These are phyloP conservation scores for Drosophila austrosaltans DNA, from an alignment of 2,888 invertebrate species.

Conservation along the genomic window DNA sequence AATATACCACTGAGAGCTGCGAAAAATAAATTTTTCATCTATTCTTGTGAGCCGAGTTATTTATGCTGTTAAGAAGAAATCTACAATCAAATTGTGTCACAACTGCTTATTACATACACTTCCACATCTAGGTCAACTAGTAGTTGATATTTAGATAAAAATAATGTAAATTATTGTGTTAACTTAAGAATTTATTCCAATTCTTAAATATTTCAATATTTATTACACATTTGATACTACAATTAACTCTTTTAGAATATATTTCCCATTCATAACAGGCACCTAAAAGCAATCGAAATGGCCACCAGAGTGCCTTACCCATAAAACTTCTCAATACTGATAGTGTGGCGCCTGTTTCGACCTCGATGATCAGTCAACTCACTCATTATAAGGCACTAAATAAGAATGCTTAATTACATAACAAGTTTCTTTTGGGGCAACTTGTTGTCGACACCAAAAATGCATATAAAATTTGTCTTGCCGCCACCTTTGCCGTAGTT, in stretches of 20 bases:
- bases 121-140: too few species aligned
- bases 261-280: neutral
- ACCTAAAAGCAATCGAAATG: neutral
- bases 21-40: too few species aligned
- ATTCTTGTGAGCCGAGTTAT: too few species aligned
- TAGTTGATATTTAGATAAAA: too few species aligned
- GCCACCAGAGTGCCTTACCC: neutral
- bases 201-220: neutral
- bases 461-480: conserved; percentile 23
- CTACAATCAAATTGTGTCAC: too few species aligned
- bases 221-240: neutral
- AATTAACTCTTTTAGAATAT: neutral
- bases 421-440: conserved; percentile 5
- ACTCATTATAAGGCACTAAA: conserved; percentile 20
- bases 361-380: conserved; percentile 14
- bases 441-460: neutral
- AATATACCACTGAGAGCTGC: too few species aligned
- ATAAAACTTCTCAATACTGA: neutral
- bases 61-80: too few species aligned
- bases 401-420: conserved; percentile 24
- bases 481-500: conserved; percentile 13
- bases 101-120: too few species aligned
- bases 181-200: neutral
- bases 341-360: conserved; percentile 1
- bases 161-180: too few species aligned